Base-by-base conservation (phyloP, 30 jellyfish, hydroid and myxozoan species). In the Turritopsis rubra region DNA sequence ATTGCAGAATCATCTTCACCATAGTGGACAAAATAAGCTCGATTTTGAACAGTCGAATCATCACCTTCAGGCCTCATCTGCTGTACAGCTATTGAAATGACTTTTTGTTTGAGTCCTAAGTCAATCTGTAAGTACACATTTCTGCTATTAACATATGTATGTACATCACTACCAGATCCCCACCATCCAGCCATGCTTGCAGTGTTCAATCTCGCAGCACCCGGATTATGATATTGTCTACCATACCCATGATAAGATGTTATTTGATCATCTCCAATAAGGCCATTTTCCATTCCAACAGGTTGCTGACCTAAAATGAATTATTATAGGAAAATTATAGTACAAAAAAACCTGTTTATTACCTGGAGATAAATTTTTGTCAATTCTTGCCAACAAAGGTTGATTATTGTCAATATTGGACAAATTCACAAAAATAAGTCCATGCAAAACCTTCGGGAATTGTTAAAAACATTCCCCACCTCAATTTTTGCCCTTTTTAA, bases 221-320 rank as follows among this genome's bases (percentile, higher is more conserved):
- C n/a, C n/a, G 73, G 22, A 60, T 60, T 60, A 18, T 18, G 21
- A 23, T 60, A 60, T 18, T 60, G 0, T 18, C 22, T 60, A 60
- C 19, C 21, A 18, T 60, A 0, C 19, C 22, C 21, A 21, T 23
- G 22, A 23, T 23, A 21, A 60, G 19, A 23, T 60, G 73, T 18
- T 23, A 60, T 60, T 60, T 60, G 73, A 21, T 21, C 73, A 60
- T 60, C 73, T 18, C 73, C 21, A 18, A 60, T 60, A 23, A 60
- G 73, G 73, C 73, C 73, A 60, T 23, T 60, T 60, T 60, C 22
- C 21, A 60, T 21, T 18, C 73, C 73, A 60, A 60, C 73, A 60
- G 73, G 73, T 0, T 21, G 0, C 19, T 21, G 22, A 60, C 21
- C 73, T 60, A 0, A 21, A n/a, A n/a, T n/a, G n/a, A n/a, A n/a